Percentiles rank a stretch among this genome's conserved stretches.
These are phyloP conservation scores for Leptinotarsa lineolata DNA, from an alignment of 1,140 invertebrate genomes.

Conservation along the genomic window DNA sequence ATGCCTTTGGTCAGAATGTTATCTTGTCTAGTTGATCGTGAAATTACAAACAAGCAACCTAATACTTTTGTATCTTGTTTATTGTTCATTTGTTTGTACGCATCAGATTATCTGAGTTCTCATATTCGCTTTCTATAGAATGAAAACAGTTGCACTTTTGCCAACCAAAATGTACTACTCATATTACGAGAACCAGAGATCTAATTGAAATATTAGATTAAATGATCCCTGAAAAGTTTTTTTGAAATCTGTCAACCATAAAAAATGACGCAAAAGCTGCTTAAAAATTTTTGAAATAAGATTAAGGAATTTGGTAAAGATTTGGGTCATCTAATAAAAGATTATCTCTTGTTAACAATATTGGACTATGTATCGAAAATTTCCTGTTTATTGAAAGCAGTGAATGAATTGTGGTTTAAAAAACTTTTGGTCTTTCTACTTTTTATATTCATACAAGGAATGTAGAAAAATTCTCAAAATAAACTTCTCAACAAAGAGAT, in stretches of 20 bases:
- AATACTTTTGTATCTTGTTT: conserved; percentile 46
- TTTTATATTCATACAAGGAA: too few relatives aligned
- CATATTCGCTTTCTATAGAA: conserved; percentile 36
- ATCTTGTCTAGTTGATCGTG: conserved; percentile 46
- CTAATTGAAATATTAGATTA: conserved; percentile 25
- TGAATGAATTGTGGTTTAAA: too few relatives aligned
- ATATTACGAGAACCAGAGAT: conserved; percentile 8
- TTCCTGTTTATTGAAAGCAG: neutral
- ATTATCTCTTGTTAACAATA: neutral
- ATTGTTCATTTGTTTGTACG: conserved; percentile 35
- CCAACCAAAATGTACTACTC: conserved; percentile 9
- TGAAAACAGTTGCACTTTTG: conserved; percentile 41
- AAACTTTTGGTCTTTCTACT: too few relatives aligned
- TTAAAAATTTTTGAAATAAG: conserved; percentile 3
- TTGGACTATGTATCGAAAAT: neutral
- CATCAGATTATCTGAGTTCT: conserved; percentile 38
- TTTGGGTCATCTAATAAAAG: conserved; percentile 2
- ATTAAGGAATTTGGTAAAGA: conserved; percentile 12
- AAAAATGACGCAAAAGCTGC: conserved; percentile 7
- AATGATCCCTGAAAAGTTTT: neutral
- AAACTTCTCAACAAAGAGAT: too few relatives aligned
- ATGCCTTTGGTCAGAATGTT: conserved; percentile 35
- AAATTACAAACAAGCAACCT: conserved; percentile 48
- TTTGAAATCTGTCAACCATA: conserved; percentile 15
- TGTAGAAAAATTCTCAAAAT: too few relatives aligned